These are phyloP conservation scores for Arge pagana DNA, from an alignment of 2,888 invertebrate species.

Conservation along the genomic window DNA sequence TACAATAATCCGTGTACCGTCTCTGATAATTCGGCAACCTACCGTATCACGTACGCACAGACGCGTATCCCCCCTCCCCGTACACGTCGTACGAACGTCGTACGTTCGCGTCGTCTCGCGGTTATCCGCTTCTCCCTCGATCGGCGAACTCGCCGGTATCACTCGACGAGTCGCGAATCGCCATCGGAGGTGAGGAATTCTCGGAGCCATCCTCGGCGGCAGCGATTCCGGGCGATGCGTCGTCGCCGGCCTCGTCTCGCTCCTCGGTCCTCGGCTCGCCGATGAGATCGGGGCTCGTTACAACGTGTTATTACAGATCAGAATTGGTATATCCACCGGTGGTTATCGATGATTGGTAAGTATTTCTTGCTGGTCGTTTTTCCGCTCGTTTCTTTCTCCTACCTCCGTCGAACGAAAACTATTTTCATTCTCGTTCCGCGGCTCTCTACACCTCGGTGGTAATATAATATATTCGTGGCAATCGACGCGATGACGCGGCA, in stretches of 20 bases:
- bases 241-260: not conserved
- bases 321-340: conserved; percentile 17
- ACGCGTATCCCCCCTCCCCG: too few relatives aligned
- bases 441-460: too few relatives aligned
- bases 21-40: too few relatives aligned
- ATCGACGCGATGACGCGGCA: conserved; percentile 9
- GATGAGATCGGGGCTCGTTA: conserved; percentile 12
- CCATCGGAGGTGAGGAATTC: not conserved
- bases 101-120: too few relatives aligned
- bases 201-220: not conserved
- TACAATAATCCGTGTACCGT: too few relatives aligned
- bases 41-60: too few relatives aligned
- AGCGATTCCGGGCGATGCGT: not conserved
- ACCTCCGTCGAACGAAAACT: too few relatives aligned
- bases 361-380: not conserved
- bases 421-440: too few relatives aligned
- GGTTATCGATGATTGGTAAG: conserved; percentile 21
- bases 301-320: conserved; percentile 21
- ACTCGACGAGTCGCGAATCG: too few relatives aligned
- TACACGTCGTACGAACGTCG: too few relatives aligned
- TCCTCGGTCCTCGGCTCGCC: conserved; percentile 1
- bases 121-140: too few relatives aligned
- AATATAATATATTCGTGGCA: conserved; percentile 5
- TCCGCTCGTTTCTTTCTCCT: not conserved
- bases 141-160: conserved; percentile 4